phyloP scores from a whole-genome alignment of 2,113 vertebrate genomes.

The Poeciliopsis prolifica region DNA sequence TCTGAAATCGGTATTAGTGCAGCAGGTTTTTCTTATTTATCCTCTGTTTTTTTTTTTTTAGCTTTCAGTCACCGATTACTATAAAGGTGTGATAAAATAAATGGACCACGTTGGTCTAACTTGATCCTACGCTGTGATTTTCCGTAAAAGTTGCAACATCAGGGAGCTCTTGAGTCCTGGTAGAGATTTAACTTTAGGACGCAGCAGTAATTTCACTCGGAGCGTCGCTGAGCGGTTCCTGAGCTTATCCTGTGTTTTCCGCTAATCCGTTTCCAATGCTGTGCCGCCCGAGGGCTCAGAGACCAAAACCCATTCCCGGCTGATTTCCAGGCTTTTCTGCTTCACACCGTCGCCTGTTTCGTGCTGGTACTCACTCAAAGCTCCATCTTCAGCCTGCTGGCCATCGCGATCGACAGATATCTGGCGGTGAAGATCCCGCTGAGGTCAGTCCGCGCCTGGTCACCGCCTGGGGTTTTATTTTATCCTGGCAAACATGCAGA shows the following conservation, averaged over 20 bases:
- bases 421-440: conserved; percentile 92
- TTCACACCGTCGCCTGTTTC: conserved; percentile 76
- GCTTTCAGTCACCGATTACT: neutral
- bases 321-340: neutral
- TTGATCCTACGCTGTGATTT: neutral
- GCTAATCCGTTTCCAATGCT: neutral
- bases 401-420: conserved; percentile 94
- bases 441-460: conserved; percentile 83
- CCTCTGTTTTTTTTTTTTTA: neutral
- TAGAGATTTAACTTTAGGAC: neutral
- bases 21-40: neutral
- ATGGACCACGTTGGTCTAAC: neutral
- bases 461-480: neutral
- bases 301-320: neutral
- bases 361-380: conserved; percentile 96
- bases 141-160: neutral
- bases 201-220: neutral
- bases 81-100: neutral
- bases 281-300: neutral
- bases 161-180: neutral
- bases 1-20: no score
- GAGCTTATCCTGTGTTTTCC: neutral
- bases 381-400: conserved; percentile 97
- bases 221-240: neutral
- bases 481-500: neutral